Conservation (phyloP, 2,113 vertebrate genomes). For the Arothron firmamentum region DNA sequence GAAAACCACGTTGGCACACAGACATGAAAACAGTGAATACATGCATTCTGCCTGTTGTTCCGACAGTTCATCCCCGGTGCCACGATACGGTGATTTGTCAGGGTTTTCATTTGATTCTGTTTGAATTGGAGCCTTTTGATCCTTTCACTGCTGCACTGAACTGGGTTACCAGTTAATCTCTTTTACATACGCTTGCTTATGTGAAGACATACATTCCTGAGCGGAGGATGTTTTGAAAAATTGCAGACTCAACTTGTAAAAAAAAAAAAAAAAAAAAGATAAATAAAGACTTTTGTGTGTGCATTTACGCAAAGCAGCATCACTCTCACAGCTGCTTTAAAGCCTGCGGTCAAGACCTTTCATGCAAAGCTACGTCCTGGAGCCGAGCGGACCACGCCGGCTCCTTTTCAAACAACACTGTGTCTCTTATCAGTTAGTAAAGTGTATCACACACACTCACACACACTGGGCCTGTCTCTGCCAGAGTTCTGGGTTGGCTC, state of each 20-base stretch:
- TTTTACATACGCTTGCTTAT: conserved; percentile 63
- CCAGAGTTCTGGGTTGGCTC: conserved; percentile 60
- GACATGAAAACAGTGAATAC: conserved; percentile 68
- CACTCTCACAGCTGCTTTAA: conserved; percentile 32
- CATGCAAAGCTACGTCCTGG: conserved; percentile 42
- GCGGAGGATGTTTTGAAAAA: conserved; percentile 29
- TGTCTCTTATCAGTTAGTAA: conserved; percentile 71
- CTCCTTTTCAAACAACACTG: conserved; percentile 62
- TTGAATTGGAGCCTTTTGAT: conserved; percentile 66
- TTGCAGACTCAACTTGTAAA: conserved; percentile 51
- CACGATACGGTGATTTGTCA: conserved; percentile 66
- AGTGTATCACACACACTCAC: conserved; percentile 47
- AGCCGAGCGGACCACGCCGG: conserved; percentile 55
- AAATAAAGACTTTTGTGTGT: conserved; percentile 7
- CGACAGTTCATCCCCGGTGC: conserved; percentile 66
- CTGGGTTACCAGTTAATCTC: conserved; percentile 67
- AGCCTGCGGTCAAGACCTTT: conserved; percentile 46
- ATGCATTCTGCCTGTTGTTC: conserved; percentile 65
- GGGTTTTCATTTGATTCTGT: conserved; percentile 67
- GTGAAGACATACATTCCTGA: conserved; percentile 42
- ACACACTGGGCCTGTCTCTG: conserved; percentile 49
- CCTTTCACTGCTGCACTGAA: conserved; percentile 52
- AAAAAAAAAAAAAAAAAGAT: conserved; percentile 11
- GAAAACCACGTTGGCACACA: conserved; percentile 69
- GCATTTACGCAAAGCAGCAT: conserved; percentile 13